Evolutionary conservation across 2,113 vertebrate species (phyloP).

Genomic region (Osmerus mordax): DNA sequence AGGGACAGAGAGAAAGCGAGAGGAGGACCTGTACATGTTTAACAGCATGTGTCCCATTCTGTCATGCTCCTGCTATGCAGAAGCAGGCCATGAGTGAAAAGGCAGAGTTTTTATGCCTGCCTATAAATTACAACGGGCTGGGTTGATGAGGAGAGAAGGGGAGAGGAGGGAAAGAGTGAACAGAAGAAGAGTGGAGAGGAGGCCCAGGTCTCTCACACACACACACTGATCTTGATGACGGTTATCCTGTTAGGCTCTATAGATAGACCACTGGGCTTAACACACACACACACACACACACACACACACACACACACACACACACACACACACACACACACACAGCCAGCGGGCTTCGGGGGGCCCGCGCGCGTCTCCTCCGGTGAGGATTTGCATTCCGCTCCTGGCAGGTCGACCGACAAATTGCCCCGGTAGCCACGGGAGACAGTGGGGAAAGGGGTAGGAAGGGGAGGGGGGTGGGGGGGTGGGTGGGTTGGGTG

Average conservation of each 20-base stretch:
- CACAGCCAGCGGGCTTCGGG: no score
- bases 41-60: conserved; percentile 72
- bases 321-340: no score
- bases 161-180: conserved; percentile 22
- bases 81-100: conserved; percentile 53
- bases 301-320: no score
- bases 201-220: conserved; percentile 17
- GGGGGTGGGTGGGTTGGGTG: conserved; percentile 51
- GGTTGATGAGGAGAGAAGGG: conserved; percentile 75
- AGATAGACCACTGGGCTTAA: conserved; percentile 18
- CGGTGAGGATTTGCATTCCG: conserved; percentile 73
- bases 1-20: conserved; percentile 6
- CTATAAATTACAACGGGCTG: conserved; percentile 69
- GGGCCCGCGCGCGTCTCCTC: conserved; percentile 63
- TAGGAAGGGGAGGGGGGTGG: conserved; percentile 44
- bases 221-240: conserved; percentile 15
- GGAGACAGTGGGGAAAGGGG: conserved; percentile 56
- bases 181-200: conserved; percentile 8
- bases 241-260: no score
- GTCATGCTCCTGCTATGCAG: conserved; percentile 55
- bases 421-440: conserved; percentile 70
- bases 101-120: conserved; percentile 64
- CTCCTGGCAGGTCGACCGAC: conserved; percentile 76
- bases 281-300: conserved; percentile 31
- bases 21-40: conserved; percentile 57